Base-by-base conservation (phyloP, 2,113 vertebrate genomes). In the Butastur rufipennis region DNA sequence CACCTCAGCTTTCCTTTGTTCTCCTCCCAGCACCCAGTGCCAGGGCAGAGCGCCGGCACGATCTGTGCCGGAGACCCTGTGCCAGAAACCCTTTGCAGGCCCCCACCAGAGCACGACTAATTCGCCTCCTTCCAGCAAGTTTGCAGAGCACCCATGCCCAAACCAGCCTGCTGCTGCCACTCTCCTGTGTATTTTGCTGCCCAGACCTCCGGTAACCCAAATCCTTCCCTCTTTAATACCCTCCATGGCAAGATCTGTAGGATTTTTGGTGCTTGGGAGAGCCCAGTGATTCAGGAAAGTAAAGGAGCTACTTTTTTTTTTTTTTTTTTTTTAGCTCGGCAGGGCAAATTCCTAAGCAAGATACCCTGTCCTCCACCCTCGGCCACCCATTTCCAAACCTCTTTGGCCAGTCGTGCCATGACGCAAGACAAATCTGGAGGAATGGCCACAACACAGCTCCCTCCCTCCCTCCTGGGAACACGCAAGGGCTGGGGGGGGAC, bases 1-100 rank as follows among this genome's bases (percentile, higher is more conserved):
- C 97, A 96, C 85, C 78, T 81, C 53, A 15, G 62, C 53, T 61
- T 68, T 53, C 50, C 95, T 96, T 96, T 93, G 82, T 96, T 94
- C 93, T 91, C 43, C 25, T 52, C 50, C 8, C 2, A 68, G 67
- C 58, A 17, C 50, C 19, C 13, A 2, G 45, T 21, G 61, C 42
- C 42, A 43, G 42, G 42, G 42, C 42, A 58, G 38, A 42, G 43
- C 79, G 10, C 38, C 5, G 8, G 63, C 34, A 32, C 0, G 1
- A 27, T 34, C n/a, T 11, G 2, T 10, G 19, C 53, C 55, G 32
- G 0, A 55, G 45, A 11, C 36, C 52, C 55, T 42, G 4, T 6
- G 22, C 53, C 73, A 40, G 0, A 55, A 50, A 9, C 36, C 52
- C 45, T 38, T 18, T 10, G 31, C 66, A 47, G 50, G 29, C 9